Conservation (phyloP, 1,140 invertebrate species). For the Rhyzopertha dominica region DNA sequence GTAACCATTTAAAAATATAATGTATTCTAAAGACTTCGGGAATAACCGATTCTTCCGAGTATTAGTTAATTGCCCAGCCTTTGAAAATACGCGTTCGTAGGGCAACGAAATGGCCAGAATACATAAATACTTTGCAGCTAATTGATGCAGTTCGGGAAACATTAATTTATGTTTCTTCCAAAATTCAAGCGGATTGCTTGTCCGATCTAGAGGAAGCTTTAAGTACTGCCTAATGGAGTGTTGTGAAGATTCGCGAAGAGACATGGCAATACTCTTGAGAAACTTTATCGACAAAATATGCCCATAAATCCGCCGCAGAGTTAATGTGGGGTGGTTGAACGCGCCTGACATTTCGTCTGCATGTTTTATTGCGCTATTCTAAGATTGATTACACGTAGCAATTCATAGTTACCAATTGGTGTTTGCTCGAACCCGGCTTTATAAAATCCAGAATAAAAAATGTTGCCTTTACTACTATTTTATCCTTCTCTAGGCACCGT, state of each 20-base stretch:
- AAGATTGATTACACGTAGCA: slow-evolving; percentile 10
- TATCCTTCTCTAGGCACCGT: slow-evolving; percentile 24
- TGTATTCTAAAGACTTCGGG: slow-evolving; percentile 18
- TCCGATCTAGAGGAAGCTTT: slow-evolving; percentile 21
- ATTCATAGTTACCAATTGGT: slow-evolving; percentile 31
- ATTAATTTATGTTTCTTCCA: slow-evolving; percentile 24
- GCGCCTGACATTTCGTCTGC: neutral
- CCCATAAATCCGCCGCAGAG: slow-evolving; percentile 8
- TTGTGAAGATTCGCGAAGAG: slow-evolving; percentile 10
- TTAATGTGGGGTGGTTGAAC: neutral
- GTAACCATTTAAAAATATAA: slow-evolving; percentile 17
- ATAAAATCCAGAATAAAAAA: slow-evolving; percentile 38
- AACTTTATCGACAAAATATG: slow-evolving; percentile 14
- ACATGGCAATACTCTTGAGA: neutral
- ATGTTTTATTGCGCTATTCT: slow-evolving; percentile 4
- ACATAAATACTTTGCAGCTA: slow-evolving; percentile 28
- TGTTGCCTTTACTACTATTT: slow-evolving; percentile 29
- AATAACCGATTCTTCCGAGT: slow-evolving; percentile 23
- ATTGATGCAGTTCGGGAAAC: slow-evolving; percentile 21
- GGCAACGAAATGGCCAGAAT: slow-evolving; percentile 32
- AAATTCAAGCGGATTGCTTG: slow-evolving; percentile 24
- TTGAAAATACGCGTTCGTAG: slow-evolving; percentile 32
- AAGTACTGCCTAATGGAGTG: slow-evolving; percentile 12
- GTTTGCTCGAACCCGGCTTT: slow-evolving; percentile 31
- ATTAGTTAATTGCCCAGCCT: slow-evolving; percentile 26